phyloP scores from a whole-genome alignment of 2,888 invertebrate genomes.

The Eupithecia vulgata region DNA sequence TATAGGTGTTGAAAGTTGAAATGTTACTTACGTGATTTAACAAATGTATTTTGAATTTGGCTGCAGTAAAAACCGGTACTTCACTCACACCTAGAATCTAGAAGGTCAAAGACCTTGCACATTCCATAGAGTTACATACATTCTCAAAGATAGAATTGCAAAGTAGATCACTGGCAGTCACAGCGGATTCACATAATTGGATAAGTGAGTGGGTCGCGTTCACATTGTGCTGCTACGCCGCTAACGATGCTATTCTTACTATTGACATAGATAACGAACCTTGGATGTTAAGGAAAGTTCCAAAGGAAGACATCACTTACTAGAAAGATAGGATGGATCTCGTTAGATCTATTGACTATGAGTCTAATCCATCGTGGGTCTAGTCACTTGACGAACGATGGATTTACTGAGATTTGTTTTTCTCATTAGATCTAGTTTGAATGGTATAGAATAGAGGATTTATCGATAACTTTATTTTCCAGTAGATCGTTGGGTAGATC shows the following conservation, averaged over 20 bases:
- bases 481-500: too few relatives aligned
- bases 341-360: too few relatives aligned
- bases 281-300: background rate
- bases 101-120: background rate
- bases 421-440: too few relatives aligned
- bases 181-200: conserved; percentile 41
- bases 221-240: conserved; percentile 24
- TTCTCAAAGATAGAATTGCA: conserved; percentile 32
- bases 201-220: conserved; percentile 36
- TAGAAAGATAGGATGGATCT: background rate
- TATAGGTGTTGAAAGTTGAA: too few relatives aligned
- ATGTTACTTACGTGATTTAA: too few relatives aligned
- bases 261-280: conserved; percentile 23
- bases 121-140: conserved; percentile 1
- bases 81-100: background rate
- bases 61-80: too few relatives aligned
- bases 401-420: too few relatives aligned
- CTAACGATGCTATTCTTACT: conserved; percentile 19
- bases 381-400: too few relatives aligned
- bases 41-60: too few relatives aligned
- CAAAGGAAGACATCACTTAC: background rate
- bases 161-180: conserved; percentile 34
- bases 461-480: too few relatives aligned
- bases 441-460: too few relatives aligned
- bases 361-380: too few relatives aligned